phyloP scores from a whole-genome alignment of 2,888 invertebrate species.

The Limnephilus rhombicus region DNA sequence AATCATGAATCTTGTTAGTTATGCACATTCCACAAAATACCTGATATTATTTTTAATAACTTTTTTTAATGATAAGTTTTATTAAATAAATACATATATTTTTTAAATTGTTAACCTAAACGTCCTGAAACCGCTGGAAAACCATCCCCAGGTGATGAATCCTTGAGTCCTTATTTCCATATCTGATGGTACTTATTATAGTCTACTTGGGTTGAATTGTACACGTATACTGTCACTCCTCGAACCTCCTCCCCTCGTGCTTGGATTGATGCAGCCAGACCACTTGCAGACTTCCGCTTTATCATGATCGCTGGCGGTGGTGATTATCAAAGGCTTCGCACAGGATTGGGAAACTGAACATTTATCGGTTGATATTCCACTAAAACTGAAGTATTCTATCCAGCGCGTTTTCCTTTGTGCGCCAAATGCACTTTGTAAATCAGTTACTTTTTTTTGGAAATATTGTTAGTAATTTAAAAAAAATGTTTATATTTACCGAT shows the following conservation, averaged over 20 bases:
- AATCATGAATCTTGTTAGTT: too few relatives aligned
- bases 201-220: not conserved
- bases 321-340: constrained; percentile 26
- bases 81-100: too few relatives aligned
- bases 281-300: constrained; percentile 36
- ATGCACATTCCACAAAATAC: not conserved
- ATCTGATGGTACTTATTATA: not conserved
- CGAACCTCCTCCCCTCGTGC: not conserved
- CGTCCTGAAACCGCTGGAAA: not conserved
- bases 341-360: constrained; percentile 12
- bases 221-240: not conserved
- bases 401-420: not conserved
- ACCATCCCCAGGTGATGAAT: constrained; percentile 6
- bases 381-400: not conserved
- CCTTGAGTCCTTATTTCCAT: constrained; percentile 8
- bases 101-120: not conserved
- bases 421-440: too few relatives aligned
- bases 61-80: too few relatives aligned
- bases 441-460: too few relatives aligned
- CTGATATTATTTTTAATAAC: not conserved
- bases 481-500: too few relatives aligned
- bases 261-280: constrained; percentile 26
- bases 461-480: not conserved
- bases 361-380: constrained; percentile 17
- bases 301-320: constrained; percentile 23